Conservation (phyloP, 2,113 vertebrate species). For the Pelvicachromis taeniatus region DNA sequence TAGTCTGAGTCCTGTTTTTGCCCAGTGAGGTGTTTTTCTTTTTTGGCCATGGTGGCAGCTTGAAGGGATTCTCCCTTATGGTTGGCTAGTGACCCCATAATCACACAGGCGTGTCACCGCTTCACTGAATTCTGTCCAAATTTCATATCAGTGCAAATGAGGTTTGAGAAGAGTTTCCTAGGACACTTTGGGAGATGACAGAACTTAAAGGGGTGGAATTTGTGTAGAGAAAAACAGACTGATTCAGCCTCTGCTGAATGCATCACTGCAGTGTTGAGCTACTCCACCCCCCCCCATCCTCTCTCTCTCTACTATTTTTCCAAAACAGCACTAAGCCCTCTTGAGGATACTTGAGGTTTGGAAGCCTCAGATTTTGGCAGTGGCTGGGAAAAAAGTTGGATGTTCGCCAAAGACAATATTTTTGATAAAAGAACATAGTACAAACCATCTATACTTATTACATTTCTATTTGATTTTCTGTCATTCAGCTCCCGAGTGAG, state of each 20-base stretch:
- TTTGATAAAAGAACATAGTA: conserved; percentile 50
- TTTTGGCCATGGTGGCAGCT: not conserved
- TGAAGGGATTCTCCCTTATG: conserved; percentile 42
- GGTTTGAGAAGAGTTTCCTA: conserved; percentile 28
- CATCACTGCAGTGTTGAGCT: conserved; percentile 19
- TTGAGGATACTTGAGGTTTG: conserved; percentile 65
- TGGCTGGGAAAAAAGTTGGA: conserved; percentile 49
- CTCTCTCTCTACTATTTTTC: conserved; percentile 39
- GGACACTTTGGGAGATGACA: conserved; percentile 24
- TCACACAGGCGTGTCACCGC: conserved; percentile 15
- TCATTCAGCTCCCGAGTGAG: conserved; percentile 29
- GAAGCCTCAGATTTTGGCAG: conserved; percentile 60
- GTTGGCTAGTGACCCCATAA: conserved; percentile 48
- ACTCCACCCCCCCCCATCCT: not conserved
- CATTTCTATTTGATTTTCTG: conserved; percentile 48
- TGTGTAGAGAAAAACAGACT: conserved; percentile 9
- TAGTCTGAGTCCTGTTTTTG: conserved; percentile 30
- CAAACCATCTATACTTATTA: conserved; percentile 57
- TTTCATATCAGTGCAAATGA: conserved; percentile 66
- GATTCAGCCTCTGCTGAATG: conserved; percentile 29
- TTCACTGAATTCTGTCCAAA: conserved; percentile 35
- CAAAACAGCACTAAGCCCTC: conserved; percentile 54
- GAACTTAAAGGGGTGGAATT: not conserved
- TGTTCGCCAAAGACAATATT: conserved; percentile 67
- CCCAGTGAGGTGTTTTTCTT: conserved; percentile 27